Evolutionary conservation across 2,113 vertebrate genomes (phyloP), one percentile per base, ranked within the genome.

Genomic region (Dromaius novaehollandiae): DNA sequence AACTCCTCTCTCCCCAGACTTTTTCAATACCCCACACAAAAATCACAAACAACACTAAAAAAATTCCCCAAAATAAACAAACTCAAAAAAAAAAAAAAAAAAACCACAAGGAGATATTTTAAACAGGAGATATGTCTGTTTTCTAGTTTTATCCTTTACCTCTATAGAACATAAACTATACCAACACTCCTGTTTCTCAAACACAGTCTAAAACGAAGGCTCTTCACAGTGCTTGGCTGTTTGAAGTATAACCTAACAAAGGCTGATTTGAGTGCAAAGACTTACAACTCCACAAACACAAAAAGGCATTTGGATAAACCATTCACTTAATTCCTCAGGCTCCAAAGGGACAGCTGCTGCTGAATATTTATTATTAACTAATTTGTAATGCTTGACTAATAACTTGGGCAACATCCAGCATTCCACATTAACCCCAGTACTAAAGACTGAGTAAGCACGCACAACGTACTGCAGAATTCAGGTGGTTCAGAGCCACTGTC

Each of bases 311-410:
- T 93, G 75, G 63, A 75, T 76, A 93, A 93, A 84, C 42, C 46
- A 73, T 76, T 91, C 69, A 65, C 82, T 83, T 66, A 74, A 88
- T 94, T 93, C 75, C 56, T 79, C 78, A 73, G 84, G 38, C 85
- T 91, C 84, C 53, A 94, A 89, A 96, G 74, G 50, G 82, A 91
- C 96, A 97, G 94, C 88, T 96, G 95, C 94, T 96, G 44, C 71
- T 97, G 96, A 95, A 96, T 97, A 97, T 96, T 97, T 96, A 97
- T 96, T 94, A 82, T 85, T 76, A 88, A 80, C 82, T 91, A n/a
- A 96, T 95, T 93, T 93, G 95, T 93, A 93, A 94, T 91, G 94
- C 93, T 91, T 95, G 93, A 94, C 87, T 96, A 94, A 89, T 86
- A 95, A 82, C 64, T 86, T 97, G 95, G 93, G 70, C 66, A 70